Conservation (phyloP, 2,797 vertebrate genomes). For the Poeciliopsis paucimaculata region DNA sequence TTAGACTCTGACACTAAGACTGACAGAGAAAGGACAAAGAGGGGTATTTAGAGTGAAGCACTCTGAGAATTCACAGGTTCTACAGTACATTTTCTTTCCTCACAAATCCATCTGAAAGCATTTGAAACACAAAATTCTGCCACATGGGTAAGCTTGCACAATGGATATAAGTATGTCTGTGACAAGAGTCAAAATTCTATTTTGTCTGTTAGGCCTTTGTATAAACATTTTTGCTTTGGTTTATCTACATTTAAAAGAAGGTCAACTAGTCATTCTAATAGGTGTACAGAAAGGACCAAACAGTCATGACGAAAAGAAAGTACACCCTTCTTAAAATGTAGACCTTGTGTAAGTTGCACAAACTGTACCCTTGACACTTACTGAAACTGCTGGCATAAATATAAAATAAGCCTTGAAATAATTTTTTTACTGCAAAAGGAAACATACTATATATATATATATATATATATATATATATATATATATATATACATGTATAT, state of each 20-base stretch:
- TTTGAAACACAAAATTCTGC: constrained; percentile 18
- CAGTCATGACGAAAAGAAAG: not conserved
- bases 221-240: not conserved
- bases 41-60: constrained; percentile 55
- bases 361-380: not conserved
- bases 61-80: constrained; percentile 51
- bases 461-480: not conserved
- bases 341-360: not conserved
- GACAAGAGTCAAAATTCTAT: constrained; percentile 8
- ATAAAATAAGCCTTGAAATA: not conserved
- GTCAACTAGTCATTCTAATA: not conserved
- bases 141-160: constrained; percentile 4
- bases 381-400: not conserved
- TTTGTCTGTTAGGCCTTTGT: not conserved
- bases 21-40: constrained; percentile 72
- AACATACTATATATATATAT: not conserved
- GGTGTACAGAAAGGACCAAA: not conserved
- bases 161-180: not conserved
- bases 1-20: constrained; percentile 71
- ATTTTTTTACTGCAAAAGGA: not conserved
- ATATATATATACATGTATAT: not conserved
- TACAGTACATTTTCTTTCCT: constrained; percentile 50
- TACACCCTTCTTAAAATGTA: not conserved
- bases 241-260: not conserved
- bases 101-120: constrained; percentile 50